These are phyloP conservation scores for Lordiphosa stackelbergi DNA, from an alignment of 1,140 invertebrate genomes.

Conservation along the genomic window DNA sequence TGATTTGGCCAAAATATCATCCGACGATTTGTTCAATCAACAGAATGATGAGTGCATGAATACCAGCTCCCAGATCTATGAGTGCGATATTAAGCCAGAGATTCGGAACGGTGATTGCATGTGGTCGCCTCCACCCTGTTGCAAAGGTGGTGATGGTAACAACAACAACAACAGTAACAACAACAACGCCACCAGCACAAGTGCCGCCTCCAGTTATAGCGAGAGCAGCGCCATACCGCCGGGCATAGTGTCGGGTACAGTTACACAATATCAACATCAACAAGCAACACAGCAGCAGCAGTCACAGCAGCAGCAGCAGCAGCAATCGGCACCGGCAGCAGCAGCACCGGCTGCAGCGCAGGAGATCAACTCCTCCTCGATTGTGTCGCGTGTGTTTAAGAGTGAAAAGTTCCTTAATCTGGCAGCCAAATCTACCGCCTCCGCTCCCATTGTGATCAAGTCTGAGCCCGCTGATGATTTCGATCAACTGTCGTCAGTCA, in stretches of 20 bases:
- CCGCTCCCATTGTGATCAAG: slow-evolving; percentile 26
- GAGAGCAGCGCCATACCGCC: slow-evolving; percentile 45
- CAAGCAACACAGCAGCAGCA: slow-evolving; percentile 4
- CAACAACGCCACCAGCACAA: slow-evolving; percentile 3
- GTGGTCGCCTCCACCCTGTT: slow-evolving; percentile 38
- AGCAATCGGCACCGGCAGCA: background rate
- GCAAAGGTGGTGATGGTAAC: background rate
- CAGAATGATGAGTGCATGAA: background rate
- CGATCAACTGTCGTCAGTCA: slow-evolving; percentile 6
- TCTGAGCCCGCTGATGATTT: slow-evolving; percentile 21
- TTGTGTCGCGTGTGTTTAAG: too few species aligned
- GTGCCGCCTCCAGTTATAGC: slow-evolving; percentile 58
- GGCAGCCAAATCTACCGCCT: background rate
- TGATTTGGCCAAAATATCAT: slow-evolving; percentile 21
- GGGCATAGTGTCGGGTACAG: slow-evolving; percentile 26
- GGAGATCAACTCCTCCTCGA: background rate
- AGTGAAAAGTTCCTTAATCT: too few species aligned
- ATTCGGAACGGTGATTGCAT: slow-evolving; percentile 56
- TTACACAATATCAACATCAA: slow-evolving; percentile 14
- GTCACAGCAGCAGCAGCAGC: slow-evolving; percentile 1
- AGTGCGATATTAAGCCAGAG: slow-evolving; percentile 35
- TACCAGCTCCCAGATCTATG: background rate
- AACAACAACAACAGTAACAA: slow-evolving; percentile 4
- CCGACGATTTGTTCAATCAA: background rate
- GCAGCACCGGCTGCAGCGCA: background rate